Evolutionary conservation across 2,888 invertebrate species (phyloP).

Genomic region (Villa cingulata): DNA sequence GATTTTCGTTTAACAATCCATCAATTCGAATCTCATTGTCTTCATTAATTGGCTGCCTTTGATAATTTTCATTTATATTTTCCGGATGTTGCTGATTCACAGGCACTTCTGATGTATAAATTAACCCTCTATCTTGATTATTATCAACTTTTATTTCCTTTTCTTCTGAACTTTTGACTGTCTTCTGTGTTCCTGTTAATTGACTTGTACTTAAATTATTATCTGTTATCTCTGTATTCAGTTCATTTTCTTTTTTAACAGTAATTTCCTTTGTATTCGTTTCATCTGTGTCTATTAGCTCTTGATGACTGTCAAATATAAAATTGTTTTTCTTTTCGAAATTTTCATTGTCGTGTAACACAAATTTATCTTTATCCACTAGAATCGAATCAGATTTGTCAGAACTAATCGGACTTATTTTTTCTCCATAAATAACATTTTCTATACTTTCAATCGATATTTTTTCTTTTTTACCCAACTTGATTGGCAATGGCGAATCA

Average conservation of each 20-base stretch:
- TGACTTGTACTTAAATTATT: no score
- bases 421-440: constrained; percentile 34
- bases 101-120: not conserved
- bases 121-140: not conserved
- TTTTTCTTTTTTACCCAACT: constrained; percentile 18
- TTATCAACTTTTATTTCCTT: not conserved
- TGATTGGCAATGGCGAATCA: not conserved
- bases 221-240: no score
- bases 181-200: not conserved
- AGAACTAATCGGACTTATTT: constrained; percentile 19
- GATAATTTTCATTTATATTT: constrained; percentile 1
- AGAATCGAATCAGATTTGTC: not conserved
- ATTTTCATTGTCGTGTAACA: not conserved
- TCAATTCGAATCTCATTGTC: no score
- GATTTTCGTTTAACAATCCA: no score
- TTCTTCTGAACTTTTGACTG: not conserved
- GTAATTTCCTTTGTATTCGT: not conserved
- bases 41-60: not conserved
- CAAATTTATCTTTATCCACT: not conserved
- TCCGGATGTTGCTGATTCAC: constrained; percentile 6
- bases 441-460: constrained; percentile 35
- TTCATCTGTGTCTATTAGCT: not conserved
- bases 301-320: not conserved
- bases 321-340: not conserved
- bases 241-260: not conserved